Base-by-base conservation (phyloP, 2,797 vertebrate genomes). In the Pteronotus mesoamericanus region DNA sequence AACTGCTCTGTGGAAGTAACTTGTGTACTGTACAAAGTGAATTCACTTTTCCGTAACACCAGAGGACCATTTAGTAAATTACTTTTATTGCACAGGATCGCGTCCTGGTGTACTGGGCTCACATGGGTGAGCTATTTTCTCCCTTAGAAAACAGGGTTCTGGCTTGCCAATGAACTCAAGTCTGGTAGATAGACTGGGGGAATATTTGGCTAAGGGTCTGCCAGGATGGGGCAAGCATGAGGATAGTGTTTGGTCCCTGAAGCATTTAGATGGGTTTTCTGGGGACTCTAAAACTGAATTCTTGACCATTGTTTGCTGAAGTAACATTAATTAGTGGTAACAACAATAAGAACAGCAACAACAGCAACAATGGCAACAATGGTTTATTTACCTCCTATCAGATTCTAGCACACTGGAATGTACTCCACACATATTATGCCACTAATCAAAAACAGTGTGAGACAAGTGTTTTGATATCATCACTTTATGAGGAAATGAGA, bases 21-120 rank as follows among this genome's bases (percentile, higher is more conserved):
- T 86, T 87, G 64, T 94, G 97, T 96, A 96, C 96, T 89, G 84
- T 89, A 89, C 79, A 78, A 95, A 96, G 96, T 87, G 94, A 96
- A 95, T 82, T 82, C 96, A 87, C 91, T 96, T 82, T 88, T 89
- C 46, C 92, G 77, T 0, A 11, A 93, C 92, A 92, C 86, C 66
- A 57, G 91, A 96, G 83, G 71, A 80, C 79, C 89, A 78, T 96
- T 96, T 97, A 93, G 94, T 94, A 97, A 96, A 96, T 97, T 92
- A 95, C 94, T 96, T 96, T 96, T 89, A 87, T 94, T 94, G 96
- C 42, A 42, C 83, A 87, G 86, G 96, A 87, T 89, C 83, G 89
- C 75, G 95, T 75, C 83, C 83, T 77, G 29, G 91, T 95, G 93
- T 96, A 86, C 86, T 82, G 53, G 59, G 95, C 94, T 96, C 86